Evolutionary conservation across 2,888 invertebrate species (phyloP), one percentile per base, ranked within the genome.

Genomic region (Conistra vaccinii): DNA sequence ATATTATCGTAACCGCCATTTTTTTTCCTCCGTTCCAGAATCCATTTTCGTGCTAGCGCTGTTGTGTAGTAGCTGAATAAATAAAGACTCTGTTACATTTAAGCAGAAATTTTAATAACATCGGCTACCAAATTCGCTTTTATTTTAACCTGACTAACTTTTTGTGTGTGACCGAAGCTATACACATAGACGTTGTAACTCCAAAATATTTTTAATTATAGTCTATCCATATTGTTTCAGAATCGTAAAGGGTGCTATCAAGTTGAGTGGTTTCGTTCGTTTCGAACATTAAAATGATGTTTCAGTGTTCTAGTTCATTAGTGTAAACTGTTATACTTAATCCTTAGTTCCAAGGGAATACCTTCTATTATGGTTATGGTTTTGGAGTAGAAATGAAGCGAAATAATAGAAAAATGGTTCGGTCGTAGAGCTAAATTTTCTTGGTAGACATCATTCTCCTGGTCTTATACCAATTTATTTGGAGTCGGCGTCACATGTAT

Each of bases 261-360:
- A 81, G 58, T 71, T 77, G 73, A 83, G 82, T 85, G 85, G 73
- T 85, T 79, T 73, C 10, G 53, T 84, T 77, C 63, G n/a, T 69
- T 80, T 71, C 9, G 12, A 66, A 73, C 60, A 85, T 73, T 85
- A 77, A 84, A 85, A 77, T 85, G 48, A 85, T 85, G 85, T 71
- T 83, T 48, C 42, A 55, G 32, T 68, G 26, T 76, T 76, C 53
- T 62, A 77, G 73, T 81, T 84, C 73, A 85, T 77, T 81, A 81
- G 68, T 84, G 61, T 32, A 66, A 84, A 69, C 69, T 70, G 58
- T 70, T 23, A n/a, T 76, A 66, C 39, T 66, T 76, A 62, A 58
- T 80, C 57, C 55, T 62, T 70, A 48, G 48, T 48, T 71, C 32
- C 48, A 65, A 69, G 57, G 58, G 76, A 71, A 61, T 68, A 23